Conservation (phyloP, 2,888 invertebrate species). For the Nomada hirtipes region DNA sequence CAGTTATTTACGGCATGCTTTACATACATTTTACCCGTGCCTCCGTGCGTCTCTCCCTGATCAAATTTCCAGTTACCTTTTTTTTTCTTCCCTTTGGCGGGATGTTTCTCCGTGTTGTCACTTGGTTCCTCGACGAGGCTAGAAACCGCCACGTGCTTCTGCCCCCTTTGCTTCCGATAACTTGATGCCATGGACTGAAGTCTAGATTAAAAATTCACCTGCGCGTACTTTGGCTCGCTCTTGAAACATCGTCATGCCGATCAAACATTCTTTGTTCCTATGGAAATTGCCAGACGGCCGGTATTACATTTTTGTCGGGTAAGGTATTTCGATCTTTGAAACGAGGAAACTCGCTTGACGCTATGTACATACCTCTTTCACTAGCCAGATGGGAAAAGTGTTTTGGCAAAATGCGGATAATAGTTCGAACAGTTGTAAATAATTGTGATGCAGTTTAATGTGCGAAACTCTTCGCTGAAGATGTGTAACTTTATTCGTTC, state of each 20-base stretch:
- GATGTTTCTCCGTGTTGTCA: constrained; percentile 24
- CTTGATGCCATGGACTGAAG: constrained; percentile 30
- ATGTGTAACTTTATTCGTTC: no score
- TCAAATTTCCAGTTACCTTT: constrained; percentile 49
- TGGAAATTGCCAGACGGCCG: background rate
- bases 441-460: no score
- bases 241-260: background rate
- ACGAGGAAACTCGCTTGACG: background rate
- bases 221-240: background rate
- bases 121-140: constrained; percentile 20
- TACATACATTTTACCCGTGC: constrained; percentile 59
- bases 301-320: background rate
- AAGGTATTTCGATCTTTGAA: background rate
- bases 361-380: background rate
- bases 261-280: constrained; percentile 7
- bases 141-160: constrained; percentile 31
- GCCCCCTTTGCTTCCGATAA: constrained; percentile 51
- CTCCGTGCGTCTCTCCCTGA: constrained; percentile 44
- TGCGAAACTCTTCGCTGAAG: no score
- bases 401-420: no score
- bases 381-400: no score
- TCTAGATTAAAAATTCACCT: constrained; percentile 61
- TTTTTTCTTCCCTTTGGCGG: constrained; percentile 17
- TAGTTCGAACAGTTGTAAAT: no score
- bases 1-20: constrained; percentile 67